Evolutionary conservation across 2,113 vertebrate species (phyloP).

Genomic region (Tympanuchus pallidicinctus): DNA sequence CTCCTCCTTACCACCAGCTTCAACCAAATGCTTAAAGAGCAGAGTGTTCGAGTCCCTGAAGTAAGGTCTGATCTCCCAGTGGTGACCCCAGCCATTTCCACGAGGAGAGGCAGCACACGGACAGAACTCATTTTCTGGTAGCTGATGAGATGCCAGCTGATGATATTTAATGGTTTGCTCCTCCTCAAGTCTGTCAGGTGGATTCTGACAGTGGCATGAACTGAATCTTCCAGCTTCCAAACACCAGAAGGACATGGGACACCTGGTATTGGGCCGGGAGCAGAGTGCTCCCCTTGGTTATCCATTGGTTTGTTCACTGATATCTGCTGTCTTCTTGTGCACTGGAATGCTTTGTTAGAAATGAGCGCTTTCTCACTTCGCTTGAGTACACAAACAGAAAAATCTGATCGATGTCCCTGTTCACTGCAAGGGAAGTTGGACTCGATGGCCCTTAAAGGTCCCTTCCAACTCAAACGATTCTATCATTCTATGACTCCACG

Average conservation of each 20-base stretch:
- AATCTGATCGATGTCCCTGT: too few species aligned
- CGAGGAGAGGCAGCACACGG: background rate
- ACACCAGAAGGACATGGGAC: too few species aligned
- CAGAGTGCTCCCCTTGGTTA: too few species aligned
- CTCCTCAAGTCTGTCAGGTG: background rate
- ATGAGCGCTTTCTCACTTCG: background rate
- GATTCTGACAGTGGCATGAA: background rate
- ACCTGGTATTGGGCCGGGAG: background rate
- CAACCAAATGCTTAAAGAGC: background rate
- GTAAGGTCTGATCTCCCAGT: background rate
- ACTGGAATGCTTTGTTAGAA: background rate
- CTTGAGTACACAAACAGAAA: background rate
- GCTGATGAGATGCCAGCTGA: background rate
- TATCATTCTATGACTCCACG: too few species aligned
- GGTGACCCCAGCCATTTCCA: background rate
- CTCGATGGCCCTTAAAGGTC: too few species aligned
- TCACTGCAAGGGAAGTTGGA: too few species aligned
- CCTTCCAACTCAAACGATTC: too few species aligned
- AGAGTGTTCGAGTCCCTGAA: background rate
- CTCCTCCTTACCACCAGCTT: background rate
- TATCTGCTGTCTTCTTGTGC: background rate
- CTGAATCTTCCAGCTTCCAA: background rate
- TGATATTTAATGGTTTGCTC: background rate
- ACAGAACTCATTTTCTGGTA: background rate
- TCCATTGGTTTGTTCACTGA: background rate